Evolutionary conservation across 2,888 invertebrate species (phyloP).

Genomic region (Selenia dentaria): DNA sequence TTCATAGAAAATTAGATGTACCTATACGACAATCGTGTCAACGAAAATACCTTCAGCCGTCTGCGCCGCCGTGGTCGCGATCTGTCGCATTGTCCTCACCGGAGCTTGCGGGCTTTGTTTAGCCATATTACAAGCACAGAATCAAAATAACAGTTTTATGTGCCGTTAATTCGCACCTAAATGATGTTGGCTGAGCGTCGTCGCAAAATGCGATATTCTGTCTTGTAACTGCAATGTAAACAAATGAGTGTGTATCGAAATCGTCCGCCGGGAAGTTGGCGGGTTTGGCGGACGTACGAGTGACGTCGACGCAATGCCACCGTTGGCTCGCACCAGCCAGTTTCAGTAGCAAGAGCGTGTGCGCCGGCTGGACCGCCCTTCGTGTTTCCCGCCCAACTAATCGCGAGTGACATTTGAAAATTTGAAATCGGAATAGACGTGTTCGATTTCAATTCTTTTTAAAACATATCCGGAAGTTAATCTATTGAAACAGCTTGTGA

Average conservation of each 20-base stretch:
- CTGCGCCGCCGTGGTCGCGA: slow-evolving; percentile 9
- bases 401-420: slow-evolving; percentile 64
- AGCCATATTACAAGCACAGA: slow-evolving; percentile 49
- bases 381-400: slow-evolving; percentile 58
- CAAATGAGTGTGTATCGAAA: slow-evolving; percentile 46
- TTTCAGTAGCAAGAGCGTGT: slow-evolving; percentile 69
- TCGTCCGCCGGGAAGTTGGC: slow-evolving; percentile 45
- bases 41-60: slow-evolving; percentile 37
- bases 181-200: slow-evolving; percentile 36
- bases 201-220: slow-evolving; percentile 47
- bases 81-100: slow-evolving; percentile 34
- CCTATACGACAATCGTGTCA: slow-evolving; percentile 41
- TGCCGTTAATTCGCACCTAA: slow-evolving; percentile 48
- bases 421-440: slow-evolving; percentile 47
- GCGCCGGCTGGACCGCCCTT: slow-evolving; percentile 67
- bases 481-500: slow-evolving; percentile 40
- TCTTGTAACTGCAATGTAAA: slow-evolving; percentile 46
- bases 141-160: slow-evolving; percentile 62
- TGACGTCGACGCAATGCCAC: slow-evolving; percentile 43
- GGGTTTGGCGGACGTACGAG: slow-evolving; percentile 51
- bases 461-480: slow-evolving; percentile 36
- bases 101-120: slow-evolving; percentile 47
- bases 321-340: slow-evolving; percentile 55
- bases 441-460: slow-evolving; percentile 34
- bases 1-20: slow-evolving; percentile 36